Base-by-base conservation (phyloP, 2,113 vertebrate genomes). In the Salvelinus fontinalis region DNA sequence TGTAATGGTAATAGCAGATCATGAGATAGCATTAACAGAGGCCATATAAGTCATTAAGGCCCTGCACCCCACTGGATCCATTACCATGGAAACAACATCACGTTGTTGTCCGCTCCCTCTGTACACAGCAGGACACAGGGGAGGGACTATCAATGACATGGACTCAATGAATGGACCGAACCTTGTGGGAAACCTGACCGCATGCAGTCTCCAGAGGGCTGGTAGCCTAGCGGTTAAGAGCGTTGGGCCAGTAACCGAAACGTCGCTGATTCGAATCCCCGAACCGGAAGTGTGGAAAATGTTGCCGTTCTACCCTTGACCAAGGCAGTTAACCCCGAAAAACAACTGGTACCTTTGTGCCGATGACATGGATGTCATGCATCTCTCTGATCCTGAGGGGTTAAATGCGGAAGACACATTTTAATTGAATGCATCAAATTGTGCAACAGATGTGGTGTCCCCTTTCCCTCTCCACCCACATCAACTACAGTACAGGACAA, bases 1-100 rank as follows among this genome's bases (percentile, higher is more conserved):
- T 89, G 79, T 75, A 64, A 79, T 85, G 84, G 44, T 82, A 81
- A 87, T 68, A 29, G 48, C 11, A 29, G 79, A 74, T 79, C 67
- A 51, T 67, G 68, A 31, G 76, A 70, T 65, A 67, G 79, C 81
- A 77, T 82, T 75, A 80, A 71, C 20, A 67, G 59, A 1, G 66
- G 70, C 82, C 79, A 83, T 70, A 71, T 67, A 72, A 75, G 79
- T 77, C 75, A 78, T 76, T 76, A 82, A 81, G 71, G 69, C 72
- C 67, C 54, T 72, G 65, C 34, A 31, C 67, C 84, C 82, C 59
- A 49, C 81, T 74, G 79, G 83, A 80, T 77, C 73, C 73, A 64
- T 80, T 75, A 29, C 69, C 70, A 71, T 69, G 27, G 51, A 79
- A 72, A 83, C 16, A 18, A 74, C 70, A 73, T 48, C 31, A 49